Evolutionary conservation across 2,888 invertebrate species (phyloP), one percentile per base, ranked within the genome.

Genomic region (Limnephilus marmoratus): DNA sequence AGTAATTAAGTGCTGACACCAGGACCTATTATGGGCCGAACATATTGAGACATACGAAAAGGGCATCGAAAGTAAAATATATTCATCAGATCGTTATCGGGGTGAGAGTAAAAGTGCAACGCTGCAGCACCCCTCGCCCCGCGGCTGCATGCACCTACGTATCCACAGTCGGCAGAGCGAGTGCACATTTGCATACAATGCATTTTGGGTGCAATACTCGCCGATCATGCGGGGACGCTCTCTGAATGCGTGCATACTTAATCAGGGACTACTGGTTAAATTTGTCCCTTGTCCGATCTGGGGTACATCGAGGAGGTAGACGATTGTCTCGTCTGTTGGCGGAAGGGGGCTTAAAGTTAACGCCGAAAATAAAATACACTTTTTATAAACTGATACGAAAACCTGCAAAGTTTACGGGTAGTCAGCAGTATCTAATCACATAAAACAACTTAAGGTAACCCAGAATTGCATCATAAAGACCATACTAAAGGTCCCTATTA

Each of bases 201-300:
- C 93, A 81, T 81, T 89, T 90, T 87, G 92, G 92, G 93, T 92
- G 93, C 93, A 93, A 93, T 93, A 93, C 93, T 90, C 90, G 90
- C 81, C 41, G 85, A 81, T 92, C 92, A 92, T 93, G 90, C 53
- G 89, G 90, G 53, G 85, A 81, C 68, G 87, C 90, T 90, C 81
- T 87, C 53, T 87, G 87, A 92, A 91, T 91, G 92, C 93, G 90
- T 91, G 93, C 92, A 92, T 92, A 90, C 92, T 92, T 93, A 93
- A 92, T 93, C 92, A 92, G 53, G 80, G 92, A 93, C 93, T 93
- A 92, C 93, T 93, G 93, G 92, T 93, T 92, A 93, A 92, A 93
- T 93, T 93, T 93, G 93, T 92, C 90, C 90, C 90, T 85, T 91
- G 85, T 90, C 90, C 82, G 41, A 82, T 85, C 90, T 9, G 29